Base-by-base conservation (phyloP, 2,113 vertebrate species). In the Lepidothrix coronata region DNA sequence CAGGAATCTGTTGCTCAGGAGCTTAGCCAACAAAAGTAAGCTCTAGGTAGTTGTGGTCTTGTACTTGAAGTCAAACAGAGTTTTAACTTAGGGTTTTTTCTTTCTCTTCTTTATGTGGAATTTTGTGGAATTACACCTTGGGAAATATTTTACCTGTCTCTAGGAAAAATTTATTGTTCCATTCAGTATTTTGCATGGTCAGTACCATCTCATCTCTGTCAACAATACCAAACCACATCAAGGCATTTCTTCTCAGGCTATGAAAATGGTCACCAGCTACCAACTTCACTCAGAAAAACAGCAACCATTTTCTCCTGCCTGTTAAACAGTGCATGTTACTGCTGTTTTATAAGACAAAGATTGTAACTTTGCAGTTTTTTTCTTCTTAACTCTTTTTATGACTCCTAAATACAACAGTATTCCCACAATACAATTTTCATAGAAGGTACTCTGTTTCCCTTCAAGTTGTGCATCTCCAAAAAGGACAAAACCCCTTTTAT, bases 111-210 rank as follows among this genome's bases (percentile, higher is more conserved):
- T 96, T 62, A 41, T 79, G 59, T 37, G 62, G 58, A 90, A 95
- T 70, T 88, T 89, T 95, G 57, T 95, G 89, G 65, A 90, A 94
- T 86, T 89, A 92, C 70, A 94, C 75, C 65, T 83, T 95, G 77
- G 83, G 75, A 96, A 75, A 70, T 72, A 73, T 95, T 95, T 94
- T 96, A 91, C 18, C 44, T 87, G 21, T 93, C 73, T 68, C 35
- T 81, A 33, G 39, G 35, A 95, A 85, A 94, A 96, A n/a, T 70
- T 54, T 46, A 30, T 48, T 78, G 10, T 93, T 91, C 73, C 33
- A 91, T 66, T 96, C 95, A 62, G 77, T 75, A 48, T 71, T 95
- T 80, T 66, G 81, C 57, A 75, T 95, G 57, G 46, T 57, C 65
- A 89, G 44, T 31, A 84, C 31, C 78, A 89, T 37, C 74, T 97